Conservation (phyloP, 2,113 vertebrate species). For the Lepus americanus region DNA sequence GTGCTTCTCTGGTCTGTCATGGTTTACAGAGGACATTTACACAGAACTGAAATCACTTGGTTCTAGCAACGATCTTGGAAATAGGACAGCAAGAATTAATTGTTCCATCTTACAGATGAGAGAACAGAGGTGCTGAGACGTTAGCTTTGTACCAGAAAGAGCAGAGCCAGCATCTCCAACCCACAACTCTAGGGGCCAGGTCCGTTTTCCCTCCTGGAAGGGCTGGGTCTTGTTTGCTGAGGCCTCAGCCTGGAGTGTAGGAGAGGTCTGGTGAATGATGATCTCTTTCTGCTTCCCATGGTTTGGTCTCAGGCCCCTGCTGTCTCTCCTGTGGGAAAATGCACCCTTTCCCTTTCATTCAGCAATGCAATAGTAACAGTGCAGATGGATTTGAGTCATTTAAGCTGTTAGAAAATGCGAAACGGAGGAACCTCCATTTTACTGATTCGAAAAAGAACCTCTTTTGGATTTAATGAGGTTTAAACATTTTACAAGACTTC, state of each 20-base stretch:
- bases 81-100: not conserved
- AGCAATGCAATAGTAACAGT: not conserved
- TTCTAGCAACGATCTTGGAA: not conserved
- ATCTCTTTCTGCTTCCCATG: not conserved
- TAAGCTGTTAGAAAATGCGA: not conserved
- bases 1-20: not conserved
- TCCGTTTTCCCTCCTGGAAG: not conserved
- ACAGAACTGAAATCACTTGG: not conserved
- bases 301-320: not conserved
- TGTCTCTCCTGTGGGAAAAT: not conserved
- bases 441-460: not conserved
- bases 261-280: not conserved
- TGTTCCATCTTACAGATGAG: not conserved
- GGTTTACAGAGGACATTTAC: not conserved
- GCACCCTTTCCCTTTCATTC: not conserved
- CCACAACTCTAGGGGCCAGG: not conserved
- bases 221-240: not conserved
- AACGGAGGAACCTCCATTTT: not conserved
- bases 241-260: not conserved
- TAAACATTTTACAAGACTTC: conserved; percentile 55
- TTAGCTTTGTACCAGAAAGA: not conserved
- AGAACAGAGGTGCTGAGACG: not conserved
- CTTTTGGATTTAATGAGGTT: conserved; percentile 21
- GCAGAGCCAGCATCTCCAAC: not conserved
- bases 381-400: not conserved